These are phyloP conservation scores for Tetrao urogallus DNA, from an alignment of 2,113 vertebrate species.

Conservation along the genomic window DNA sequence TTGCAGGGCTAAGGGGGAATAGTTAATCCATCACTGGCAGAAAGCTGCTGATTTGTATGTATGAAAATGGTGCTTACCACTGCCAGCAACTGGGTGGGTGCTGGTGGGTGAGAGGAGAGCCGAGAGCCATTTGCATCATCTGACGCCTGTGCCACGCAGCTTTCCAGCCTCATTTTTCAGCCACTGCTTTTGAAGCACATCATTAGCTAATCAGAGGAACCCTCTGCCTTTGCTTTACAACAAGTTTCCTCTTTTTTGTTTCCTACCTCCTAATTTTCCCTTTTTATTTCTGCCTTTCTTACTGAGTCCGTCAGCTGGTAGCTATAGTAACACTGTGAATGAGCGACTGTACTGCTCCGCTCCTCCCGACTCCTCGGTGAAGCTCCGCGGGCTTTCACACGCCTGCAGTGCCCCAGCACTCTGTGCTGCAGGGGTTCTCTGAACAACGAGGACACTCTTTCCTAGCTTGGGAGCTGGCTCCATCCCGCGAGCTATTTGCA, in stretches of 20 bases:
- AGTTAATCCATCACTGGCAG: conserved; percentile 33
- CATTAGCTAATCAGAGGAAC: conserved; percentile 33
- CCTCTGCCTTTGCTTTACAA: not conserved
- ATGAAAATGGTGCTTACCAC: not conserved
- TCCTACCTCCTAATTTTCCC: not conserved
- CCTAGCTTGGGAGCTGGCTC: not conserved
- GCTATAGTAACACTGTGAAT: conserved; percentile 53
- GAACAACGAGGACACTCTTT: not conserved
- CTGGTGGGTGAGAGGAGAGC: not conserved
- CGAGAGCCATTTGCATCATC: conserved; percentile 25
- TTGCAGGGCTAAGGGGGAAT: conserved; percentile 1
- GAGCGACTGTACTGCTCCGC: not conserved
- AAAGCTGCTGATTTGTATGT: conserved; percentile 15
- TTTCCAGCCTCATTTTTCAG: conserved; percentile 25
- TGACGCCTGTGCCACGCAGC: not conserved
- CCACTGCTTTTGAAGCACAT: conserved; percentile 25
- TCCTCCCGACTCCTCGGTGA: not conserved
- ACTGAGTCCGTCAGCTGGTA: conserved; percentile 38
- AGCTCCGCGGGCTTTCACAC: conserved; percentile 9
- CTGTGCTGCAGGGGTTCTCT: not conserved
- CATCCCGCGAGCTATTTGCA: conserved; percentile 37
- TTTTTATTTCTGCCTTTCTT: conserved; percentile 3
- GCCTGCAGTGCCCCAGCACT: not conserved
- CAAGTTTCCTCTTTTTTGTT: conserved; percentile 7
- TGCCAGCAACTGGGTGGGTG: not conserved